Percentiles rank a stretch among this genome's conserved stretches.
Conservation (phyloP, 1,140 invertebrate species). For the Zaprionus inermis region DNA sequence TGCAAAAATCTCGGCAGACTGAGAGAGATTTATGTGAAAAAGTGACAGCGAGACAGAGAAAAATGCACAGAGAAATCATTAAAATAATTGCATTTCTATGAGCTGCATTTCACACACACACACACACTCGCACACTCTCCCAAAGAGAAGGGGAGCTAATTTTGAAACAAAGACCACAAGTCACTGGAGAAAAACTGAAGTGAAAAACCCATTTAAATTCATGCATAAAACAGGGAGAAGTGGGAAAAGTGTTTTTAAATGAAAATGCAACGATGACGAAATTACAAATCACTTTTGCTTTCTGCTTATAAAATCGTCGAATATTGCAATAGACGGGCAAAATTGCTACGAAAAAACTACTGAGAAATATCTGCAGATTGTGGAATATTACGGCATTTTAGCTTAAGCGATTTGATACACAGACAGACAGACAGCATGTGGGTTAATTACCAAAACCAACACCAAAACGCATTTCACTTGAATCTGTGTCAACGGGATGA, state of each 20-base stretch:
- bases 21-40: conserved; percentile 27
- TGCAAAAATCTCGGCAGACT: neutral
- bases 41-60: neutral
- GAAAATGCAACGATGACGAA: conserved; percentile 19
- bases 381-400: conserved; percentile 24
- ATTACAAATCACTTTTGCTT: conserved; percentile 18
- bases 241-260: conserved; percentile 11
- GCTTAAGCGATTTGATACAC: conserved; percentile 10
- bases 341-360: neutral
- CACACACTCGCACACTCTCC: neutral
- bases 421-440: conserved; percentile 11
- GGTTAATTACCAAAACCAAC: conserved; percentile 40
- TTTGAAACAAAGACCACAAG: conserved; percentile 11
- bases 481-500: conserved; percentile 46
- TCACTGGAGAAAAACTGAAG: neutral
- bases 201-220: conserved; percentile 15
- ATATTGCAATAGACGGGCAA: neutral
- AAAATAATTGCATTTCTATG: conserved; percentile 26
- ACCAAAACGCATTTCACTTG: conserved; percentile 19
- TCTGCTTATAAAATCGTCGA: conserved; percentile 17
- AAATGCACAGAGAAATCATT: conserved; percentile 19
- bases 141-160: neutral
- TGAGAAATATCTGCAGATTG: conserved; percentile 11
- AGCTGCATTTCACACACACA: neutral
- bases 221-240: conserved; percentile 20